A percentile compares a stretch with the other conserved stretches of the same genome.
Conservation (phyloP, 2,888 invertebrate genomes). For the Stenodera caucasica region DNA sequence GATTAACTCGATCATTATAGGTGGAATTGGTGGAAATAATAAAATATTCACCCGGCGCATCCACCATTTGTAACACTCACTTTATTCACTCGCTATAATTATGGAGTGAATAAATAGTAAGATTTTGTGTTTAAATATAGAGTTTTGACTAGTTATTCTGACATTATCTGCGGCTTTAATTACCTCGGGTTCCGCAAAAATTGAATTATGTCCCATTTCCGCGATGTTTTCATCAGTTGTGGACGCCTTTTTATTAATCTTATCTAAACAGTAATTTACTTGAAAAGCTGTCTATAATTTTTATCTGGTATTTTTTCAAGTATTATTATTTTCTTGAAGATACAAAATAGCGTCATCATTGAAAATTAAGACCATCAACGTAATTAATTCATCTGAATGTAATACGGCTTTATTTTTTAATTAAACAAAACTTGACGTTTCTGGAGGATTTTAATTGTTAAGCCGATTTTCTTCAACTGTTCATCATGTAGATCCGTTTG, state of each 20-base stretch:
- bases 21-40: no score
- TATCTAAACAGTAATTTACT: not conserved
- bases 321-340: no score
- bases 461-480: not conserved
- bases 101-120: not conserved
- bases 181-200: not conserved
- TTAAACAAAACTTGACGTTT: no score
- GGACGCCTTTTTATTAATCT: not conserved
- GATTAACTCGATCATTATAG: no score
- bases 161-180: not conserved
- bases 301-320: not conserved
- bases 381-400: no score
- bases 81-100: no score
- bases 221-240: not conserved
- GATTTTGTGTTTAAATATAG: not conserved
- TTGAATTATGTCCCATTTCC: not conserved
- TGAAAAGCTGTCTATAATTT: not conserved
- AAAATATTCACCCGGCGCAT: conserved; percentile 3
- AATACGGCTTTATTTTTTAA: not conserved
- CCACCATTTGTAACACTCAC: not conserved
- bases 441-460: not conserved
- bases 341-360: no score
- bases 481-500: not conserved
- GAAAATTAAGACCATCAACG: no score
- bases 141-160: not conserved